Percentiles rank a stretch among this genome's conserved stretches.
Conservation (phyloP, 2,113 vertebrate genomes). For the Hippopotamus amphibius region DNA sequence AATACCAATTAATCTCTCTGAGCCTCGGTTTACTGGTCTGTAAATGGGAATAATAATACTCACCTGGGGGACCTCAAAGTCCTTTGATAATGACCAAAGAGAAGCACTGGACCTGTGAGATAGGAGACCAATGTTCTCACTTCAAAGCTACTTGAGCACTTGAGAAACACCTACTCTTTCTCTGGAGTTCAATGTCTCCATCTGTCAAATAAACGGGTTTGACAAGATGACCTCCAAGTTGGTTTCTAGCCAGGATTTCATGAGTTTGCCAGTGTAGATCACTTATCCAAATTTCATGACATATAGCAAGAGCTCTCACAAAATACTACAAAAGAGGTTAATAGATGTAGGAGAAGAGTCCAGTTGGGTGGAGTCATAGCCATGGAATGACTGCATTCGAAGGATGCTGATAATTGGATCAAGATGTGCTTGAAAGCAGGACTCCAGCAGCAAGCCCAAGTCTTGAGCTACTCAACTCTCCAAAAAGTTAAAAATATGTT, state of each 20-base stretch:
- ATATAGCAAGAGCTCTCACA: neutral
- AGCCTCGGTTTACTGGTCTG: neutral
- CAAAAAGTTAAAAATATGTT: neutral
- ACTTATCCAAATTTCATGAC: neutral
- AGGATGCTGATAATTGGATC: neutral
- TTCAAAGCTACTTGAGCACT: neutral
- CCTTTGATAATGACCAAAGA: neutral
- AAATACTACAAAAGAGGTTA: neutral
- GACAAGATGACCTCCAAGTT: neutral
- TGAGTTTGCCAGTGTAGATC: neutral
- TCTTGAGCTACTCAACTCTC: neutral
- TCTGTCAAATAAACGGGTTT: neutral
- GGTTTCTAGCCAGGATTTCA: conserved; percentile 3
- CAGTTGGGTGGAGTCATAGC: neutral
- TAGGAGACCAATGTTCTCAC: neutral
- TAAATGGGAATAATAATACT: neutral
- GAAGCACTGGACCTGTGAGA: neutral
- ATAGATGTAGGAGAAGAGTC: neutral
- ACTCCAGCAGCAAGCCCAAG: neutral
- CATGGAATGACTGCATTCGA: neutral
- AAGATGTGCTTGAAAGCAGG: neutral
- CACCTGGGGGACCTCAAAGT: neutral
- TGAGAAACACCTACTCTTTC: neutral
- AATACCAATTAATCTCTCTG: neutral
- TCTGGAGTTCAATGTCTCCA: neutral